These are phyloP conservation scores for Myiotriccus ornatus DNA, from an alignment of 2,797 vertebrate species.

Conservation along the genomic window DNA sequence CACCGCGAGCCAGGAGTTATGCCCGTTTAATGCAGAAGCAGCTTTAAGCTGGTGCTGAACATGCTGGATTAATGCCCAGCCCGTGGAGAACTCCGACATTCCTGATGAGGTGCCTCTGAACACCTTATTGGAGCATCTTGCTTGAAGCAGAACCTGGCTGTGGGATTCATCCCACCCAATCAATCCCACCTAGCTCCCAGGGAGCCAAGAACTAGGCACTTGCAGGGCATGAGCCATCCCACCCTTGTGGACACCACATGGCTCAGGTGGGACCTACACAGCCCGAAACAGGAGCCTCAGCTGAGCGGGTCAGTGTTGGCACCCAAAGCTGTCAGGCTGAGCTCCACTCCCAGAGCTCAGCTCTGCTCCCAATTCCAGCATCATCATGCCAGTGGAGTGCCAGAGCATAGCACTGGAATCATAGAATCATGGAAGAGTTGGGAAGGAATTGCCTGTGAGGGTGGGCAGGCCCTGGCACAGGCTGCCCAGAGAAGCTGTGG, in stretches of 20 bases:
- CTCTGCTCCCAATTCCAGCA: not conserved
- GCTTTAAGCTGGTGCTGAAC: not conserved
- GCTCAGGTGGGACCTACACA: fast-evolving
- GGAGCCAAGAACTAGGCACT: not conserved
- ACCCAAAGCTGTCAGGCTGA: not conserved
- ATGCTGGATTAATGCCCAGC: conserved; percentile 29
- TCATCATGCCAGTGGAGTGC: fast-evolving
- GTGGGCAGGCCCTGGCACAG: no score
- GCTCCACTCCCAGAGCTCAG: not conserved
- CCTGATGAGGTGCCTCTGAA: not conserved
- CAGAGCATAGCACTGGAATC: not conserved
- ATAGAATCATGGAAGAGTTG: not conserved
- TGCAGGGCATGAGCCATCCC: not conserved
- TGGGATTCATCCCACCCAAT: not conserved
- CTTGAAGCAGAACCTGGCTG: not conserved
- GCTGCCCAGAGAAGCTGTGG: no score
- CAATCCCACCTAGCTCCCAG: not conserved
- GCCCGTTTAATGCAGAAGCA: not conserved
- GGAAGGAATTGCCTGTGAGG: no score
- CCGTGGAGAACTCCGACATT: fast-evolving
- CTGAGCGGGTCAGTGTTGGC: fast-evolving
- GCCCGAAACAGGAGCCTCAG: not conserved
- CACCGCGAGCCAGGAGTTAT: fast-evolving
- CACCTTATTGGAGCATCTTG: conserved; percentile 26
- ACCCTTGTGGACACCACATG: fast-evolving